These are phyloP conservation scores for Sinocyclocheilus anshuiensis DNA, from an alignment of 2,113 vertebrate genomes.

Conservation along the genomic window DNA sequence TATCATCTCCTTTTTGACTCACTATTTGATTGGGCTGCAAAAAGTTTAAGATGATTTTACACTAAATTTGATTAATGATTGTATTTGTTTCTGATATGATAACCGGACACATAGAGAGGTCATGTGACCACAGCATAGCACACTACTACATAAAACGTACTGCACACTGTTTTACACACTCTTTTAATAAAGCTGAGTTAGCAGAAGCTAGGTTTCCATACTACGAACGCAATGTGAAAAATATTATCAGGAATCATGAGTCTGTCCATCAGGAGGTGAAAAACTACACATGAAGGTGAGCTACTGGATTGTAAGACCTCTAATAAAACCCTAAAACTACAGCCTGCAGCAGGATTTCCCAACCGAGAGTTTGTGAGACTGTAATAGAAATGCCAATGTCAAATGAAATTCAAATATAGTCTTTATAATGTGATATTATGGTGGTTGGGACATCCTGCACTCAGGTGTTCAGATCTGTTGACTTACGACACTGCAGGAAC, in stretches of 20 bases:
- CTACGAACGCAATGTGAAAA: neutral
- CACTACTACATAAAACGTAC: neutral
- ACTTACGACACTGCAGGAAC: slow-evolving; percentile 77
- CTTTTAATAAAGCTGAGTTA: neutral
- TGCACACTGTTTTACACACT: neutral
- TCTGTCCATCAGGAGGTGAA: neutral
- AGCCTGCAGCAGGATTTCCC: neutral
- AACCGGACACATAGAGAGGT: too few relatives aligned
- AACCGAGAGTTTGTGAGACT: neutral
- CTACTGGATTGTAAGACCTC: neutral
- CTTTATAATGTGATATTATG: neutral
- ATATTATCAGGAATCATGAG: neutral
- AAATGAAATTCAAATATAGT: neutral
- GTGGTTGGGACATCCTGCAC: neutral
- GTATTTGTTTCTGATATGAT: too few relatives aligned
- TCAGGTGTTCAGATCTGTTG: neutral
- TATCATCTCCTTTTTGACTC: neutral
- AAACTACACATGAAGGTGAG: neutral
- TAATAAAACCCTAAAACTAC: neutral
- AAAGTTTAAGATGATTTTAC: neutral
- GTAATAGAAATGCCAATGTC: neutral
- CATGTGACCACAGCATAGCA: neutral
- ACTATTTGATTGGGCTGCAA: neutral
- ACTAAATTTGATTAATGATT: neutral
- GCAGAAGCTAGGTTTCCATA: neutral